phyloP scores from a whole-genome alignment of 2,113 vertebrate species.

The Heliornis fulica region DNA sequence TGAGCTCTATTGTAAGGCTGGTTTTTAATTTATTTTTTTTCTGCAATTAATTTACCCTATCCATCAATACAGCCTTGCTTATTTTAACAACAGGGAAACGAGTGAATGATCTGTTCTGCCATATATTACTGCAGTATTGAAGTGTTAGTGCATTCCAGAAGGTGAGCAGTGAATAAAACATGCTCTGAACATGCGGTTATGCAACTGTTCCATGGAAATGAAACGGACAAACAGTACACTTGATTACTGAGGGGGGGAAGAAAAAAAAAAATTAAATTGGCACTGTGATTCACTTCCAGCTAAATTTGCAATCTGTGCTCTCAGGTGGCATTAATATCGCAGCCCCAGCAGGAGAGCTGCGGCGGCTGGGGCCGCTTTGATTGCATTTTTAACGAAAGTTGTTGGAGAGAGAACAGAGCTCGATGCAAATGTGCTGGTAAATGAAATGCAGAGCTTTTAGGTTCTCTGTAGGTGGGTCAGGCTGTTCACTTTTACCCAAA shows the following conservation, averaged over 20 bases:
- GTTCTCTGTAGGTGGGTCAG: conserved; percentile 46
- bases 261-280: too few relatives aligned
- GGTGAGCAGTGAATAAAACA: conserved; percentile 49
- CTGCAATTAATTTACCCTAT: neutral
- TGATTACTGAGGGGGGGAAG: too few relatives aligned
- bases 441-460: conserved; percentile 44
- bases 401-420: neutral
- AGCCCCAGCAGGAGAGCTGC: conserved; percentile 21
- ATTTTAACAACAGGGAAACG: neutral
- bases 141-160: conserved; percentile 51
- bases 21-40: neutral
- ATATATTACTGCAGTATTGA: conserved; percentile 14
- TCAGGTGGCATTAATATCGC: conserved; percentile 58
- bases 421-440: conserved; percentile 22
- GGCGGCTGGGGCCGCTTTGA: conserved; percentile 19
- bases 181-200: conserved; percentile 40
- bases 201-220: conserved; percentile 56
- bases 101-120: neutral
- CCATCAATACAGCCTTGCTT: neutral
- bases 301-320: conserved; percentile 53
- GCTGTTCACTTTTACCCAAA: neutral
- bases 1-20: neutral
- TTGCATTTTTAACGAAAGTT: conserved; percentile 24
- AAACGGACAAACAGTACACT: conserved; percentile 54
- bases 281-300: conserved; percentile 49